Base-by-base conservation (phyloP, 2,888 invertebrate genomes). In the Seira musarum region DNA sequence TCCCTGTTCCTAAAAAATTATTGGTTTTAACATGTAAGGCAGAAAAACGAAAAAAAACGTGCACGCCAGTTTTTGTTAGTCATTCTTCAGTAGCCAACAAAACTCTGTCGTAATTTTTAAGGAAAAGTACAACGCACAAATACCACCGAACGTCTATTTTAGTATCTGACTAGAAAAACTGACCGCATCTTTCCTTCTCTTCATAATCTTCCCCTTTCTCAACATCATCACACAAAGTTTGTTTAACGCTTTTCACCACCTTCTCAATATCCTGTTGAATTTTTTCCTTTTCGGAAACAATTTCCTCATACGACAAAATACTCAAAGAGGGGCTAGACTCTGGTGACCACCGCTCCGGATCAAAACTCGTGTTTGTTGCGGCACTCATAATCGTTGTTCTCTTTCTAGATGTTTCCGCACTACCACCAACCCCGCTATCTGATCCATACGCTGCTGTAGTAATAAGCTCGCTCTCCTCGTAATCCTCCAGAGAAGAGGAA, bases 401-500 rank as follows among this genome's bases (percentile, higher is more conserved):
- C 21, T 64, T 66, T 60, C 60, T 60, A 22, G 64, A 49, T 6
- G 57, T 10, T 30, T 49, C 22, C 24, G 53, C 73, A 1, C 65
- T 30, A 17, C 57, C 73, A 49, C 22, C 63, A 69, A 35, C 49
- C 19, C 49, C 57, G 6, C 63, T 53, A 21, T 49, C 22, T 5
- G 75, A 68, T 24, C 71, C 72, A 30, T 63, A 72, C 17, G 64
- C 64, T 5, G 40, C 40, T 5, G 40, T 40, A 63, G 65, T 72
- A 63, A 81, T 76, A 30, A 76, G 70, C 46, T 76, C 76, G 5
- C 67, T 67, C 67, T 79, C 79, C 13, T 79, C 73, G 67, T 70
- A 81, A 76, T 81, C 81, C 67, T 81, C 76, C 3, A 71, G 61
- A 68, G 76, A 81, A 8, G 81, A 81, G 19, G 75, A 81, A 24